phyloP scores from a whole-genome alignment of 2,797 vertebrate genomes.

The Cephalopachus bancanus region DNA sequence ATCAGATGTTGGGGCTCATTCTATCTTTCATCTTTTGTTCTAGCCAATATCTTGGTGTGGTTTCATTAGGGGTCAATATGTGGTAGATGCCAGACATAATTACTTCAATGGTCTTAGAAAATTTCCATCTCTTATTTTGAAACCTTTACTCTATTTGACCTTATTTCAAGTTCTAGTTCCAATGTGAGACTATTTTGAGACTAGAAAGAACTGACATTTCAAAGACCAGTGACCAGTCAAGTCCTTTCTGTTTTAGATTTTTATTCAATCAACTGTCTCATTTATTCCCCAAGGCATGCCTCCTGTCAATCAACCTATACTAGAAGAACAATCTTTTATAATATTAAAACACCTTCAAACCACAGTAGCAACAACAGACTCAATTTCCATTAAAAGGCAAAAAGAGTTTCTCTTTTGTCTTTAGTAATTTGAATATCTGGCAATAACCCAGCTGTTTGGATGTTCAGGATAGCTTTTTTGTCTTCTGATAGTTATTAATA shows the following conservation, averaged over 20 bases:
- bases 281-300: background rate
- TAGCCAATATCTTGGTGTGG: background rate
- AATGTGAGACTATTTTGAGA: conserved; percentile 26
- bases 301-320: background rate
- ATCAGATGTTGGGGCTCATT: background rate
- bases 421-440: conserved; percentile 30
- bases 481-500: conserved; percentile 35
- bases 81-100: background rate
- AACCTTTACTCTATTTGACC: background rate
- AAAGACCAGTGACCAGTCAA: conserved; percentile 2
- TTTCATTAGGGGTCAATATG: background rate
- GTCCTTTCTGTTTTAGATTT: conserved; percentile 4
- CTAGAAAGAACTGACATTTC: background rate
- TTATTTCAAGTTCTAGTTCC: background rate
- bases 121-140: conserved; percentile 12
- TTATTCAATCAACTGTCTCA: background rate
- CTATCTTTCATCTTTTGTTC: background rate
- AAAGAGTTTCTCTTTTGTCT: background rate
- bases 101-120: background rate
- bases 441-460: conserved; percentile 1
- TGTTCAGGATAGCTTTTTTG: conserved; percentile 3
- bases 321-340: conserved; percentile 22
- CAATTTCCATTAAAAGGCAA: background rate
- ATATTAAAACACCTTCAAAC: conserved; percentile 50
- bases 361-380: background rate